Base-by-base conservation (phyloP, 2,888 invertebrate species). In the Palloptera scutellata region DNA sequence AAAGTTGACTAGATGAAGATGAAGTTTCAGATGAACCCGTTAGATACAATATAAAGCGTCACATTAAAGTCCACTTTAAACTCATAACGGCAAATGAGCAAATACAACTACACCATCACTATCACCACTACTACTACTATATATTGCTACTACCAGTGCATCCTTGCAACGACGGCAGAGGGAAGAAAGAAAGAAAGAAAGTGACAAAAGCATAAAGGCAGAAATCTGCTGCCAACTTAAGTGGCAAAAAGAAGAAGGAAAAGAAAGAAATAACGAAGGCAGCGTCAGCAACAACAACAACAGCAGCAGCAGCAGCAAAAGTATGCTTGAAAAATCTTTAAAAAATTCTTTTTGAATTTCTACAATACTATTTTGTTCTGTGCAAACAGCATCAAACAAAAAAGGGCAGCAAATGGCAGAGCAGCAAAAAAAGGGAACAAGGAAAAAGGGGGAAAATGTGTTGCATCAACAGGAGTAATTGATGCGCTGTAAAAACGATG, bases 211-310 rank as follows among this genome's bases (percentile, higher is more conserved):
- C 30, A 30, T 4, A 30, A 30, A 30, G 6, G 30, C 6, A n/a
- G n/a, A n/a, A n/a, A n/a, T n/a, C n/a, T n/a, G 48, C 48, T n/a
- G 15, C 48, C n/a, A 13, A 8, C 48, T n/a, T 48, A 48, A 48
- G 15, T 30, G 48, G 10, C 5, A 48, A 48, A 15, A 48, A 6
- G 5, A 48, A n/a, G 10, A 5, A 48, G 6, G 10, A 11, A n/a
- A 48, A 11, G 12, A 48, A 48, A 48, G 48, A 13, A 13, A 15
- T 8, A 48, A 48, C 6, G 48, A n/a, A 48, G 13, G 48, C 10
- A n/a, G 48, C 15, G 1, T 15, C 43, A 48, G 61, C 15, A 70
- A 52, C 20, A 69, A 61, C 63, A 62, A 62, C 51, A 62, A 43
- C 60, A 64, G 59, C 12, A 41, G 30, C 60, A 58, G 42, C 40